Evolutionary conservation across 2,113 vertebrate genomes (phyloP).

Genomic region (Myotis lucifugus): DNA sequence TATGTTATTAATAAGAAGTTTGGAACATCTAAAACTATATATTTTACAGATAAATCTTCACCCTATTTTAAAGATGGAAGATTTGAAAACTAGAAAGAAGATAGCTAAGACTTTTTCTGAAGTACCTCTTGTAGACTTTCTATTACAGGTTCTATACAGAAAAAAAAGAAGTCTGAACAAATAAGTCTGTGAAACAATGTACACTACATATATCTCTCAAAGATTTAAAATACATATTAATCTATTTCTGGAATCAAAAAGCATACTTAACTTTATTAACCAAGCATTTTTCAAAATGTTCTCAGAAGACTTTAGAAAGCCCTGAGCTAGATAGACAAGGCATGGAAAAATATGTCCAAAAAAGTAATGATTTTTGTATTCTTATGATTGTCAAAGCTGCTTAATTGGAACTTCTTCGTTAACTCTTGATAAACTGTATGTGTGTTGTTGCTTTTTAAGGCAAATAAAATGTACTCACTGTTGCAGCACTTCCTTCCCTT

Average conservation of each 20-base stretch:
- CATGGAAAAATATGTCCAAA: not conserved
- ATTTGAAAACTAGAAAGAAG: slow-evolving; percentile 48
- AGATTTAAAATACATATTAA: slow-evolving; percentile 39
- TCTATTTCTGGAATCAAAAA: not conserved
- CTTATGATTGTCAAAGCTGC: not conserved
- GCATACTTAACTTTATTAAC: not conserved
- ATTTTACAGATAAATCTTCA: slow-evolving; percentile 4
- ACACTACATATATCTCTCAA: not conserved
- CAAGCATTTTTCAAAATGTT: slow-evolving; percentile 28
- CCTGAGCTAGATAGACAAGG: not conserved
- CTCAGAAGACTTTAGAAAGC: slow-evolving; percentile 32
- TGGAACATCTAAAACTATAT: slow-evolving; percentile 24
- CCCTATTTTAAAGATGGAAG: not conserved
- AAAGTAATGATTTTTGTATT: not conserved
- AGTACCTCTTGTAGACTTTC: slow-evolving; percentile 10
- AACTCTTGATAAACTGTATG: not conserved
- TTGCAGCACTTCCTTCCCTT: slow-evolving; percentile 59
- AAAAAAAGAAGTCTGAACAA: not conserved
- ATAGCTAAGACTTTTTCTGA: not conserved
- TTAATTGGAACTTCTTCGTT: not conserved
- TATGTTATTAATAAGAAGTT: not conserved
- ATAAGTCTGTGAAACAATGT: not conserved
- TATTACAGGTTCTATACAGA: not conserved
- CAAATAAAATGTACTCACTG: slow-evolving; percentile 70
- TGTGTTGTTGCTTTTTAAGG: not conserved